Base-by-base conservation (phyloP, 2,888 invertebrate species). In the Encarsia formosa region DNA sequence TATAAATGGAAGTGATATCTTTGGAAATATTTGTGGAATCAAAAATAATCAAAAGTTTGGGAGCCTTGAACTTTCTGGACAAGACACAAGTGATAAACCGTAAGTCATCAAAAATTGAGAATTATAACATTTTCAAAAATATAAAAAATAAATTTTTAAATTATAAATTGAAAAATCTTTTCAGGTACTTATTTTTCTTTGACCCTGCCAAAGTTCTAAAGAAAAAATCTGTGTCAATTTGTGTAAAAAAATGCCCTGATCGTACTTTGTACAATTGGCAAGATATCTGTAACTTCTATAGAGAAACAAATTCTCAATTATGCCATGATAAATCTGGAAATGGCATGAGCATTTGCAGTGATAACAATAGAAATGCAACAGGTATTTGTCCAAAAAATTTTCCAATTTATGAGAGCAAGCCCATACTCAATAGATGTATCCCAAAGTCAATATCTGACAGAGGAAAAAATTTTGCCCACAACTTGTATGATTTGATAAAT, bases 1-100 rank as follows among this genome's bases (percentile, higher is more conserved):
- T 35, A 85, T 92, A 56, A 91, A 92, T 78, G 94, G 94, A 16
- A 92, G 89, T 74, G 94, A 95, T 73, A 92, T 91, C 49, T 95
- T 91, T 77, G 94, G 94, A 8, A 95, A 96, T 71, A 92, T 92
- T 26, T 97, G 96, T 74, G 95, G 95, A 15, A 85, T 88, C 20
- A 83, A 84, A 64, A 78, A 77, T 59, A 95, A 94, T 73, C 85
- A 84, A 61, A 83, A 82, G 60, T 82, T 89, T 56, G 83, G 83
- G 8, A 82, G 85, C 59, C 80, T 87, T 66, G 83, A 86, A 4
- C 72, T 88, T 41, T 88, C 93, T 19, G 95, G 94, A 11, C 79
- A 85, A 63, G 87, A 88, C 68, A 91, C 90, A 34, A 78, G 81
- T 22, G 83, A 89, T 59, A 88, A 86, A 67, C 87, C 85, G 62